Evolutionary conservation across 2,888 invertebrate genomes (phyloP).

Genomic region (Harpagoxenus sublaevis): DNA sequence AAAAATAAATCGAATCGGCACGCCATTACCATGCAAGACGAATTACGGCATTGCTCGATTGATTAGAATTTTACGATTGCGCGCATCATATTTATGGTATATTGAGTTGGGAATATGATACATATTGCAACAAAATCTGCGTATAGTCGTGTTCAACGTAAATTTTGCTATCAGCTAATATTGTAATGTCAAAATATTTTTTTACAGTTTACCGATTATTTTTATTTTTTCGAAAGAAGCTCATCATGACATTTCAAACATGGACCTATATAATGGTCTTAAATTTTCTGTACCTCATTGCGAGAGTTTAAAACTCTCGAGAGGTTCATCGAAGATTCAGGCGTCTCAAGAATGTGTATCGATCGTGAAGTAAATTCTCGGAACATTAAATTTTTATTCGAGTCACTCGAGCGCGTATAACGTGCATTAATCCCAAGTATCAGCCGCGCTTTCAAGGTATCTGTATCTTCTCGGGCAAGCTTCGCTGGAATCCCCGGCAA

Average conservation of each 20-base stretch:
- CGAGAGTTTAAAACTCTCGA: neutral
- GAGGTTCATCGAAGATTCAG: neutral
- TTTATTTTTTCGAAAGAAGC: neutral
- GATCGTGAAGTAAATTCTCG: constrained; percentile 20
- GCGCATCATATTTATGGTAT: constrained; percentile 19
- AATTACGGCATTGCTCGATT: neutral
- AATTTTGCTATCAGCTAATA: neutral
- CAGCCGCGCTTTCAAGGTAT: constrained; percentile 31
- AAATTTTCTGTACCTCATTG: neutral
- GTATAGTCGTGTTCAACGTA: neutral
- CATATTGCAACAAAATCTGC: neutral
- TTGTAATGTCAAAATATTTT: neutral
- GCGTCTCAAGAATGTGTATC: constrained; percentile 4
- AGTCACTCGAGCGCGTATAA: constrained; percentile 5
- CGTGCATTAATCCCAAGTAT: constrained; percentile 32
- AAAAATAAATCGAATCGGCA: constrained; percentile 18
- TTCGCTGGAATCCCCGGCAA: constrained; percentile 56
- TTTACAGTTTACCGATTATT: neutral
- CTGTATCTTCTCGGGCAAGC: constrained; percentile 17
- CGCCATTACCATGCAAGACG: neutral
- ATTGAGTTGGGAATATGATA: constrained; percentile 15
- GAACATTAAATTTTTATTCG: constrained; percentile 38
- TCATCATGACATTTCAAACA: neutral
- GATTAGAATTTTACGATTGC: constrained; percentile 43
- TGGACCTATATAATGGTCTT: neutral